A percentile compares a stretch with the other conserved stretches of the same genome.
Conservation (phyloP, 2,797 vertebrate species). For the Rousettus madagascariensis region DNA sequence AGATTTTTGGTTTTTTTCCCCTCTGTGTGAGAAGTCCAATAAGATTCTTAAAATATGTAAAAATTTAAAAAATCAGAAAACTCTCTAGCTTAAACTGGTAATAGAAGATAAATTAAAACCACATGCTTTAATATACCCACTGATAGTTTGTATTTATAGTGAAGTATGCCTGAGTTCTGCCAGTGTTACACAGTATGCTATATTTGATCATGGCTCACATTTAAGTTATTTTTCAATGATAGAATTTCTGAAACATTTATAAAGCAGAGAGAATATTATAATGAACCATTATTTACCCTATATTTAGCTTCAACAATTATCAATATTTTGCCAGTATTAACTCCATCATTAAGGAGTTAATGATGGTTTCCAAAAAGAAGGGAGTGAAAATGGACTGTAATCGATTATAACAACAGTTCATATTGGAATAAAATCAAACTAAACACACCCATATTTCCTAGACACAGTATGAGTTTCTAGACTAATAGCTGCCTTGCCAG, state of each 20-base stretch:
- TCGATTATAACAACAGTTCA: background rate
- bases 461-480: background rate
- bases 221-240: constrained; percentile 13
- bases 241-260: constrained; percentile 1
- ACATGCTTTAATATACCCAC: background rate
- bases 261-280: constrained; percentile 27
- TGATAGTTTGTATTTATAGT: background rate
- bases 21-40: background rate
- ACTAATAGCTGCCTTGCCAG: background rate
- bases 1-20: constrained; percentile 6
- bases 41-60: background rate
- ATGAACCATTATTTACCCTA: background rate
- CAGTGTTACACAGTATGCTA: background rate
- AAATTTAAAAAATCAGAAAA: background rate
- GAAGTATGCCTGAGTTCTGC: background rate
- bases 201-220: background rate
- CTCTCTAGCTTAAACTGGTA: background rate
- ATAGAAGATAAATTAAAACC: background rate
- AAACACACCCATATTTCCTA: constrained; percentile 14
- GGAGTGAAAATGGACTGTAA: background rate
- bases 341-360: background rate
- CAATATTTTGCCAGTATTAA: background rate
- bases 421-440: background rate
- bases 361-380: background rate
- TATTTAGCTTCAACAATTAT: background rate